Conservation (phyloP, 2,113 vertebrate species). For the Dolichotis patagonum region DNA sequence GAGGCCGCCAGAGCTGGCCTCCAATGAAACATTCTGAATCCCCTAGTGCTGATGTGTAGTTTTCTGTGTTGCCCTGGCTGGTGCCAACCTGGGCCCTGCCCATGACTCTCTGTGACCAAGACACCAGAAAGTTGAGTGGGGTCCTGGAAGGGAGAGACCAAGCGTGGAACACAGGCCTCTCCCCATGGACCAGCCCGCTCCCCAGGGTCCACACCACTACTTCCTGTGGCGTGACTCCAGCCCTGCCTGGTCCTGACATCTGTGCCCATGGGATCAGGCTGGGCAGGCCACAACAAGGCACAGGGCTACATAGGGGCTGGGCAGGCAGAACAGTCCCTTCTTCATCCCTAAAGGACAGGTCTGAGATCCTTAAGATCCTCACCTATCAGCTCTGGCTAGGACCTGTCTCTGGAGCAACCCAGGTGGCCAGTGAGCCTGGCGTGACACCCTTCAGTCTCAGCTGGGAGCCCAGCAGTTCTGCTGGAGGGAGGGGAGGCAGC, state of each 20-base stretch:
- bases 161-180: too few species aligned
- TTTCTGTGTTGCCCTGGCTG: background rate
- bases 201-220: too few species aligned
- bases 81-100: background rate
- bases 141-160: background rate
- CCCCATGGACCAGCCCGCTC: background rate
- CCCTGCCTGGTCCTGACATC: background rate
- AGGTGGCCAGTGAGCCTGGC: background rate
- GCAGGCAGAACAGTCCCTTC: background rate
- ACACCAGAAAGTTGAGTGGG: accelerated
- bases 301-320: background rate
- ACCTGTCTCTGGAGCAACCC: background rate
- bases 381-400: background rate
- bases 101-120: background rate
- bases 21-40: background rate
- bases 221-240: background rate
- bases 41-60: background rate
- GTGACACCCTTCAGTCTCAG: background rate
- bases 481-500: background rate
- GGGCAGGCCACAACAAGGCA: background rate
- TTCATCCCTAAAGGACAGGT: too few species aligned
- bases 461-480: background rate
- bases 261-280: background rate
- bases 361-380: background rate
- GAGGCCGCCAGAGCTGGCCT: accelerated